Base-by-base conservation (phyloP, 1,140 invertebrate species). In the Zaprionus taronus region DNA sequence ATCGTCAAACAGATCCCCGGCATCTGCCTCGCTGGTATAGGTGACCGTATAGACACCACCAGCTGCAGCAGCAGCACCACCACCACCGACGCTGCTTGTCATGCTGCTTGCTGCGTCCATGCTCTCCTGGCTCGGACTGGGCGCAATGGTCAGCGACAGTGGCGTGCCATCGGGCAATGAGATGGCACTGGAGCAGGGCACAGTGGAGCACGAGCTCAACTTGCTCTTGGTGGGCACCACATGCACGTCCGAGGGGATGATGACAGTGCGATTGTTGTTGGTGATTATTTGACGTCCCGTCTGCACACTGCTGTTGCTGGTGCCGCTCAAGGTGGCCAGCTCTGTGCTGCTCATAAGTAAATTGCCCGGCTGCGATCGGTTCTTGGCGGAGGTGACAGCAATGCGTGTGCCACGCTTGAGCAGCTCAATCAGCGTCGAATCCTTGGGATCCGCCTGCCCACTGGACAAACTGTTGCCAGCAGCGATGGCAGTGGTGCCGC, bases 361-460 rank as follows among this genome's bases (percentile, higher is more conserved):
- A 28, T 81, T 76, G 7, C 77, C 62, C 22, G 74, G 56, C 28
- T 91, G 80, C 4, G 77, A 36, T 34, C 31, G 31, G 56, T 83
- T 89, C 73, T 92, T 92, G 5, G 83, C 93, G 4, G 83, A 93
- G 36, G 91, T 95, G n/a, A 95, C 95, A 22, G 95, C 94, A 84
- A 96, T 95, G 93, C 96, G 96, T 14, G 95, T 95, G 12, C 95
- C 95, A 63, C 95, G 94, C 83, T 95, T 95, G 24, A 96, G 91
- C 36, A 96, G 83, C 83, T 95, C 94, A 56, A 95, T 94, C 11
- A 95, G 85, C 1, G 94, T 94, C 1, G 94, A 94, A 58, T 95
- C 94, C 91, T 94, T 94, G 17, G 90, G 81, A 78, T 92, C 92
- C 26, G 80, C 75, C 11, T 87, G 82, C 36, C 77, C 81, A 56